These are phyloP conservation scores for Chaitophorus viminalis DNA, from an alignment of 2,888 invertebrate species.

Conservation along the genomic window DNA sequence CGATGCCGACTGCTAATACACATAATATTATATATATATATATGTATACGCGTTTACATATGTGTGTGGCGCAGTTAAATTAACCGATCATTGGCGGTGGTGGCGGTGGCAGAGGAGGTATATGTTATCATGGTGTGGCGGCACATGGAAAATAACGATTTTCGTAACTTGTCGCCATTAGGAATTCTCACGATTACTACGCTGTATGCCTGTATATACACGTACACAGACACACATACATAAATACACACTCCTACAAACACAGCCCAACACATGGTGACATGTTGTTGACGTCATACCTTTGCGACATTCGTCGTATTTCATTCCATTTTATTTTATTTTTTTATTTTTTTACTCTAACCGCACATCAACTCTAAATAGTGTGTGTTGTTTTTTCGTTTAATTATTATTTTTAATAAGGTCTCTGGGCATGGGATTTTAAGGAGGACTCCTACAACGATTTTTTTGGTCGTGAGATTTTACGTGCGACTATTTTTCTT, in stretches of 20 bases:
- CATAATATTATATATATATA: background rate
- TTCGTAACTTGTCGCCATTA: constrained; percentile 61
- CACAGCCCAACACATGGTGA: constrained; percentile 53
- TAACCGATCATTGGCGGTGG: constrained; percentile 39
- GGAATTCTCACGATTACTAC: constrained; percentile 56
- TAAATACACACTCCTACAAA: background rate
- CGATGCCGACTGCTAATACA: constrained; percentile 39
- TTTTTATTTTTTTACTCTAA: background rate
- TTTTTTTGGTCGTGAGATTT: constrained; percentile 57
- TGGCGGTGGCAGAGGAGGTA: background rate
- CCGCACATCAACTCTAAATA: constrained; percentile 29
- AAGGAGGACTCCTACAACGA: constrained; percentile 55
- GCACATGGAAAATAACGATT: constrained; percentile 58
- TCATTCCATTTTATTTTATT: constrained; percentile 21
- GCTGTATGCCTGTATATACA: background rate
- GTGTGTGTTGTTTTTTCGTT: constrained; percentile 41
- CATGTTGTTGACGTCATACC: constrained; percentile 62
- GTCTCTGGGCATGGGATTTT: constrained; percentile 51
- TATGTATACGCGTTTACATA: background rate
- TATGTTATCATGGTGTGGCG: constrained; percentile 28
- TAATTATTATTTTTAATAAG: constrained; percentile 60
- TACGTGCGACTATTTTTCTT: constrained; percentile 18
- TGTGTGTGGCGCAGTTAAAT: constrained; percentile 54
- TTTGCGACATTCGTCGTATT: constrained; percentile 57
- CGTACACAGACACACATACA: background rate